Evolutionary conservation across 2,113 vertebrate genomes (phyloP).

Genomic region (Tragelaphus buxtoni): DNA sequence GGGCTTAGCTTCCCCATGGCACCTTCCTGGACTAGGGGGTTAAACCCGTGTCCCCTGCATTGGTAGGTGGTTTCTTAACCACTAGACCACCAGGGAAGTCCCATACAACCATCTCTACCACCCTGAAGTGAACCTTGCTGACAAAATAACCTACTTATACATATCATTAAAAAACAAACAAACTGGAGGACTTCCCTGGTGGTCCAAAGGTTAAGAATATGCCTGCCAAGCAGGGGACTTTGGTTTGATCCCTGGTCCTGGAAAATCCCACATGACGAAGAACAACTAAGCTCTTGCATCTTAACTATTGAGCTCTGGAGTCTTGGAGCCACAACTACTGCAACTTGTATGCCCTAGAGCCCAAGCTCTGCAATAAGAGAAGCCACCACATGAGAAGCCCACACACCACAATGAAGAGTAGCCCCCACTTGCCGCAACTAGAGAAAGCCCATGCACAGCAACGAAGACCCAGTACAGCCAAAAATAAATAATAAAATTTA

Average conservation of each 20-base stretch:
- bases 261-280: background rate
- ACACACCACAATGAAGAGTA: background rate
- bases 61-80: background rate
- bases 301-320: background rate
- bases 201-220: background rate
- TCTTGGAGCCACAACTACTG: background rate
- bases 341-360: background rate
- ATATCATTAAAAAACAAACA: background rate
- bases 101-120: background rate
- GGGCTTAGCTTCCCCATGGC: background rate
- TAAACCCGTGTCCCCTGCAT: background rate
- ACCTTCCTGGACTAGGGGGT: background rate
- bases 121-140: background rate
- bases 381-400: background rate
- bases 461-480: background rate
- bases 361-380: background rate
- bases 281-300: background rate
- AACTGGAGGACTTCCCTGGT: background rate
- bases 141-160: background rate
- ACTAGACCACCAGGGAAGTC: background rate
- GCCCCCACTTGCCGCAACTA: background rate
- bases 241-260: background rate
- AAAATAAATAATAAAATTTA: background rate
- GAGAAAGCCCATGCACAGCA: background rate
- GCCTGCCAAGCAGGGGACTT: background rate